Conservation (phyloP, 2,113 vertebrate genomes). For the Balaeniceps rex region DNA sequence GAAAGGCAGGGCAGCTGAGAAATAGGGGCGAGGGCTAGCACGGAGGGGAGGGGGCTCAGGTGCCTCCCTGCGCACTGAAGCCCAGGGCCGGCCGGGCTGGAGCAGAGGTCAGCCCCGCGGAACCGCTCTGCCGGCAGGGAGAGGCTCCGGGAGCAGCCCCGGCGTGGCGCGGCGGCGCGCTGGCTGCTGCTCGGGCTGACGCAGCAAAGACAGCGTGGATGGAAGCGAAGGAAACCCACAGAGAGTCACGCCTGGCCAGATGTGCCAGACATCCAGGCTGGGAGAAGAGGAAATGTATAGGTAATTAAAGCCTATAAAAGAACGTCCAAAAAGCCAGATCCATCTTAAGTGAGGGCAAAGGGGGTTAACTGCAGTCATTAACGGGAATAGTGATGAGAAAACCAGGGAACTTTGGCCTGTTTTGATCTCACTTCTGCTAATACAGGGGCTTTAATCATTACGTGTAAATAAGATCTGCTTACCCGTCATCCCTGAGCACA, state of each 20-base stretch:
- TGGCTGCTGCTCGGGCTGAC: background rate
- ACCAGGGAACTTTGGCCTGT: background rate
- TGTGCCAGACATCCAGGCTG: background rate
- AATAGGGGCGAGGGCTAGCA: background rate
- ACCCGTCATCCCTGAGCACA: background rate
- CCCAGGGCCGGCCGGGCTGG: background rate
- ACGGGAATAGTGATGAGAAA: background rate
- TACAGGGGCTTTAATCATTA: background rate
- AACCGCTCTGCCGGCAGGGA: background rate
- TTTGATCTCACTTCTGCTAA: background rate
- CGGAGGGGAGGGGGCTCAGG: background rate
- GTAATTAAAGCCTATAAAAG: background rate
- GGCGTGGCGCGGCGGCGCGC: too few relatives aligned
- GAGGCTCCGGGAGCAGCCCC: background rate
- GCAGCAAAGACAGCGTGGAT: background rate
- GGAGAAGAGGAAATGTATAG: background rate
- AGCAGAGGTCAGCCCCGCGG: background rate
- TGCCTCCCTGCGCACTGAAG: too few relatives aligned
- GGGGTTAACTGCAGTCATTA: background rate
- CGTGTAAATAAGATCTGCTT: background rate
- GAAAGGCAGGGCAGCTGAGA: background rate
- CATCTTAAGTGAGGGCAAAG: background rate
- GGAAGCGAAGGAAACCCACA: background rate
- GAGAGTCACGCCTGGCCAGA: background rate
- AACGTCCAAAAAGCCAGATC: background rate